Base-by-base conservation (phyloP, 2,113 vertebrate species). In the Perca fluviatilis region DNA sequence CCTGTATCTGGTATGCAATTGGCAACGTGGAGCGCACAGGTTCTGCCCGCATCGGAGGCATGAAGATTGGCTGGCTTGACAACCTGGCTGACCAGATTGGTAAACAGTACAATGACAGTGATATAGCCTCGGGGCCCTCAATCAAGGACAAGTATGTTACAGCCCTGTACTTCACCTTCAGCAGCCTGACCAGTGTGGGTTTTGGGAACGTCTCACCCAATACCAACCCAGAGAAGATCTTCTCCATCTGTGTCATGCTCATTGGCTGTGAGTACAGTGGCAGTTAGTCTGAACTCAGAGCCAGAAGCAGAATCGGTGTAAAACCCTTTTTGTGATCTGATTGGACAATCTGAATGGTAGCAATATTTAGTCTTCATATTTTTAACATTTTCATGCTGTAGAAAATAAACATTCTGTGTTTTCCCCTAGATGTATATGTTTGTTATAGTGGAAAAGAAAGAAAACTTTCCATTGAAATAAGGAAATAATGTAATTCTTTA, bases 171-270 rank as follows among this genome's bases (percentile, higher is more conserved):
- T 99, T 99, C 96, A 99, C 98, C 96, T 99, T 99, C 96, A 99
- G 98, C 95, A 99, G 98, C 86, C 96, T 99, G 91, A 99, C 98
- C 94, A 99, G 98, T 0, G 98, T 99, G 62, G 98, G 98, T 25
- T 99, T 99, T 0, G 98, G 98, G 57, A 99, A 99, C 0, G 98
- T 99, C 60, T 99, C 98, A 0, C 98, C 98, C 69, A 99, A 99
- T 94, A 99, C 98, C 95, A 99, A 99, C 94, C 98, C 97, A 0
- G 98, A 99, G 93, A 99, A 99, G 96, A 97, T 99, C 94, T 99
- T 99, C 95, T 99, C 98, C 92, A 99, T 99, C 95, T 99, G 98
- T 8, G 97, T 99, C 94, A 99, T 99, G 98, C 97, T 99, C 30
- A 98, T 99, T 5, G 98, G 98, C 94, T 99, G 98, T 99, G 93